phyloP scores from a whole-genome alignment of 2,888 invertebrate species.

The Agonopterix arenella region DNA sequence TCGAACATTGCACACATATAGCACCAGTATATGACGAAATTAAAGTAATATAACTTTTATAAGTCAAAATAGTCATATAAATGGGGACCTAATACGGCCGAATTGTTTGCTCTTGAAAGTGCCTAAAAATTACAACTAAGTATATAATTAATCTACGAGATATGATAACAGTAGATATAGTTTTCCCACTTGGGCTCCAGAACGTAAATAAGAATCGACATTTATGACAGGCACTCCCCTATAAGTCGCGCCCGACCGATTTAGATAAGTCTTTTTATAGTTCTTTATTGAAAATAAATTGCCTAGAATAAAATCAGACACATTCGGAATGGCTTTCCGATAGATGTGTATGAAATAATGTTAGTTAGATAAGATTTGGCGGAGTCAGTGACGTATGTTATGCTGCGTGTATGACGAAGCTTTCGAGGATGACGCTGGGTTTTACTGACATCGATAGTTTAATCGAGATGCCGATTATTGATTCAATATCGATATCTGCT shows the following conservation, averaged over 20 bases:
- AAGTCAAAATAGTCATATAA: no score
- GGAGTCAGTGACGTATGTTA: constrained; percentile 41
- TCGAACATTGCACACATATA: no score
- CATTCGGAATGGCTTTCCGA: constrained; percentile 73
- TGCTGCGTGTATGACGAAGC: constrained; percentile 22
- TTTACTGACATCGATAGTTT: not conserved
- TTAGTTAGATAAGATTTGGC: constrained; percentile 61
- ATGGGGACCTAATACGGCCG: no score
- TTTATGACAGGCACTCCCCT: constrained; percentile 67
- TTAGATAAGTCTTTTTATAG: constrained; percentile 78
- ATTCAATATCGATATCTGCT: no score
- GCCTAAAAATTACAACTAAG: no score
- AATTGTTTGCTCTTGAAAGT: no score
- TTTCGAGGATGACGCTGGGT: constrained; percentile 21
- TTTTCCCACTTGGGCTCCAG: constrained; percentile 45
- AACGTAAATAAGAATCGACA: constrained; percentile 67
- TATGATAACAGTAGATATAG: constrained; percentile 17
- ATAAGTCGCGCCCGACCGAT: constrained; percentile 58
- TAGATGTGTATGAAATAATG: constrained; percentile 75
- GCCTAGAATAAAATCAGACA: constrained; percentile 75
- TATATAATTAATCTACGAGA: not conserved
- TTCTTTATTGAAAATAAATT: constrained; percentile 78
- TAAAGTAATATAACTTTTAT: no score
- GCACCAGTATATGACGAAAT: no score
- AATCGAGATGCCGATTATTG: no score